Evolutionary conservation across 2,888 invertebrate genomes (phyloP).

Genomic region (Melipona beecheii): DNA sequence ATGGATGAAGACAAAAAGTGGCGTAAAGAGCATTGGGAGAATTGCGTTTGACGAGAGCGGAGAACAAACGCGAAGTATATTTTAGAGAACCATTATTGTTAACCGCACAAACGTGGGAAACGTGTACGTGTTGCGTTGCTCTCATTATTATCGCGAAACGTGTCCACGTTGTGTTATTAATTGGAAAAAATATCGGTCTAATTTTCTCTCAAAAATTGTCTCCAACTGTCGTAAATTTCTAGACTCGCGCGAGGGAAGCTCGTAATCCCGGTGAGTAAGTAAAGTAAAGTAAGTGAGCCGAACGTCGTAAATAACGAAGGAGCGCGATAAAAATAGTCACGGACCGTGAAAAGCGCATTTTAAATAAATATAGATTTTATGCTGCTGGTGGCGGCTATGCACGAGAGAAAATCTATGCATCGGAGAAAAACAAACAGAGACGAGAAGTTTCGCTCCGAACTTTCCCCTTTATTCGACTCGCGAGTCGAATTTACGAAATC

Average conservation of each 20-base stretch:
- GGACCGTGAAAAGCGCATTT: conserved; percentile 6
- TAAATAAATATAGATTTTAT: conserved; percentile 34
- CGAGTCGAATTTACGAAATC: neutral
- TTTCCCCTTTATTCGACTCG: neutral
- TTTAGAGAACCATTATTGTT: no score
- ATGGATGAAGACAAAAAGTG: no score
- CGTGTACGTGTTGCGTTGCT: no score
- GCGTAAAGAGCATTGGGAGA: no score
- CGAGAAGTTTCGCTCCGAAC: conserved; percentile 1
- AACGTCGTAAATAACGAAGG: conserved; percentile 2
- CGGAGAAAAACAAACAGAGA: conserved; percentile 28
- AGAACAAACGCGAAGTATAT: no score
- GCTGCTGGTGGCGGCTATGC: conserved; percentile 2
- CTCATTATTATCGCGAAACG: no score
- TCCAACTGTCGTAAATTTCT: neutral
- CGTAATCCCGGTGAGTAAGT: neutral
- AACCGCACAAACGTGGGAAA: no score
- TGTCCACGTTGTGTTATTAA: no score
- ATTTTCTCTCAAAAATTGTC: no score
- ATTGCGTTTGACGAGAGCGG: no score
- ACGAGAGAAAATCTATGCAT: conserved; percentile 21
- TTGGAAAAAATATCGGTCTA: no score
- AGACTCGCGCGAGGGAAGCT: neutral
- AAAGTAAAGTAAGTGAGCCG: no score
- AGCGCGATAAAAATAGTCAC: neutral